Conservation (phyloP, 2,113 vertebrate species). For the pig (Sus scrofa) region T2T-Sscrofa CM000830.6:109501501-109502000, state of each 20-base stretch:
- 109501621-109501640: slow-evolving; percentile 16
- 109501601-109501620: background rate
- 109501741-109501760: slow-evolving; percentile 48
- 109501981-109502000: slow-evolving; percentile 64
- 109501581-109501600: background rate
- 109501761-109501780: slow-evolving; percentile 31
- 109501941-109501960: slow-evolving; percentile 62
- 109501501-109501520: slow-evolving; percentile 39
- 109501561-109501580: slow-evolving; percentile 20
- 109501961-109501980: slow-evolving; percentile 67
- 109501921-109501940: slow-evolving; percentile 76
- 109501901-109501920: slow-evolving; percentile 79
- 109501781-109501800: slow-evolving; percentile 58
- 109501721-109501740: background rate
- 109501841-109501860: slow-evolving; percentile 78
- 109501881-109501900: slow-evolving; percentile 81
- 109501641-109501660: slow-evolving; percentile 25
- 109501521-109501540: slow-evolving; percentile 30
- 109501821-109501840: slow-evolving; percentile 72
- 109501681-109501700: background rate
- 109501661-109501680: slow-evolving; percentile 20
- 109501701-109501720: background rate
- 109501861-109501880: slow-evolving; percentile 64
- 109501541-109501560: slow-evolving; percentile 23
- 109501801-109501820: slow-evolving; percentile 33